Conservation (phyloP, 1,140 invertebrate genomes). For the Heliconius nattereri region DNA sequence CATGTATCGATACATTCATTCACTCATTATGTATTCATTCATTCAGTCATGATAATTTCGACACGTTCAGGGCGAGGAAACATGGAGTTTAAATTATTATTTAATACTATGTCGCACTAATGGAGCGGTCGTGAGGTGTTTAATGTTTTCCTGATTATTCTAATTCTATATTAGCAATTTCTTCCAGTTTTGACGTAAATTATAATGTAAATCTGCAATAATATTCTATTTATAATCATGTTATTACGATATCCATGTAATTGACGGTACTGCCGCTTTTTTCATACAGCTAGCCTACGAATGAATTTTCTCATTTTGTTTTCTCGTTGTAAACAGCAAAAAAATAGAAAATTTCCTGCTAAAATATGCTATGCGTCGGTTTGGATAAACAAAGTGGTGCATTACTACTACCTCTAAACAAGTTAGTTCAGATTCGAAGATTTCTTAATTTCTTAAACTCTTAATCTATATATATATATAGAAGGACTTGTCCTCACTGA, state of each 20-base stretch:
- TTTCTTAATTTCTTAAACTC: no score
- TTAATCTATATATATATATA: no score
- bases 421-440: not conserved
- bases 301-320: no score
- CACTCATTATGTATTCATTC: conserved; percentile 27
- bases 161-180: not conserved
- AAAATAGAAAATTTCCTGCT: no score
- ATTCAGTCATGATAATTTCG: conserved; percentile 18
- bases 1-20: conserved; percentile 16
- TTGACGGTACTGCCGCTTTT: not conserved
- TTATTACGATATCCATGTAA: not conserved
- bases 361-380: no score
- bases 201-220: not conserved
- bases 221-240: not conserved
- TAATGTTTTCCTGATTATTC: not conserved
- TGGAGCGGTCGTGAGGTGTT: not conserved
- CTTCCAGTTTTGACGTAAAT: not conserved
- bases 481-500: no score
- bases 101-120: not conserved
- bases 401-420: no score
- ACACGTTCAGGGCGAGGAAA: conserved; percentile 15
- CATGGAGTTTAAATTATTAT: not conserved
- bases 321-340: no score
- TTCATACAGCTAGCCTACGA: not conserved
- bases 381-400: no score